Evolutionary conservation across 1,140 invertebrate genomes (phyloP), one percentile per base, ranked within the genome.

Genomic region (Atta texana): DNA sequence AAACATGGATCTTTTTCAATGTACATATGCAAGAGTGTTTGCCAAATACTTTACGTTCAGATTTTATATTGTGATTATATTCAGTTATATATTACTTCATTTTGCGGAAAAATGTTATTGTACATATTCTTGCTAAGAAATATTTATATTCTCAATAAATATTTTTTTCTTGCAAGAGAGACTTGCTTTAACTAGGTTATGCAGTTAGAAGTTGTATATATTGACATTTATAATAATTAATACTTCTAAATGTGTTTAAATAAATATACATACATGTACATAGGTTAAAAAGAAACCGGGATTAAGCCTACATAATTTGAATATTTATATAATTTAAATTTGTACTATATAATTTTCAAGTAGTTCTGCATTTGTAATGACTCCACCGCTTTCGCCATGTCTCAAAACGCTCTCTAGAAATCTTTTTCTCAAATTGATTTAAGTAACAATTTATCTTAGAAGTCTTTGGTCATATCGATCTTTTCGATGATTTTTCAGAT

Each of bases 31-130:
- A 72, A 39, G 16, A 44, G 24, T 69, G 24, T 51, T 59, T 24
- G n/a, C 63, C 18, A 53, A 64, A 74, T n/a, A 39, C 6, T 57
- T 77, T 59, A 18, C 18, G 88, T 90, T 87, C 78, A 87, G 87
- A 90, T 88, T 89, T 90, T 88, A 90, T 24, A 12, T 61, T 89
- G 39, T 12, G 77, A 90, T 89, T 90, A 66, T 84, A 28, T 82
- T 53, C 51, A 74, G 74, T 44, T 68, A 86, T 82, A 87, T 81
- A 55, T 87, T 81, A 77, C 28, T 74, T 77, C 12, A 80, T 78
- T 89, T 81, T 89, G n/a, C 74, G 71, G 14, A 34, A 51, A 68
- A 89, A 63, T 84, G 63, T 39, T 77, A 85, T 61, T 86, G 28
- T 53, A 57, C 39, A 39, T 16, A 44, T 85, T 49, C 57, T 66